Conservation (phyloP, 2,888 invertebrate genomes). For the Micropterix aruncella region DNA sequence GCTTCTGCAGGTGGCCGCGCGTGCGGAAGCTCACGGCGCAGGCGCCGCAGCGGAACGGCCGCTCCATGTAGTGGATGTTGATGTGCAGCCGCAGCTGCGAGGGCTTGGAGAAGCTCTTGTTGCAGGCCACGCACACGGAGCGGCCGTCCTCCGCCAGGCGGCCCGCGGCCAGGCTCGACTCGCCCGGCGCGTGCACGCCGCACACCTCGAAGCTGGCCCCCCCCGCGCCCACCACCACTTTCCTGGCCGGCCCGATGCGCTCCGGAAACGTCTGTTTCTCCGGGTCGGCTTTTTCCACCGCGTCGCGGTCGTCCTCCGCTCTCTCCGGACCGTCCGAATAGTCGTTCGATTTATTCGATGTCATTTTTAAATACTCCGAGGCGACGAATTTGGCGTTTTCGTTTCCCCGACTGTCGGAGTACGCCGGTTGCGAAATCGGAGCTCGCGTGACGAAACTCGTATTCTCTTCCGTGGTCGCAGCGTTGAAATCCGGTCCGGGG, state of each 20-base stretch:
- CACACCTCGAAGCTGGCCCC: constrained; percentile 44
- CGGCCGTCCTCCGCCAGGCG: constrained; percentile 58
- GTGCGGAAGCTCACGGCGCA: constrained; percentile 86
- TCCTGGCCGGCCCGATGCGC: constrained; percentile 36
- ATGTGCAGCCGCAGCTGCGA: constrained; percentile 83
- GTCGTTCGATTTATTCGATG: constrained; percentile 26
- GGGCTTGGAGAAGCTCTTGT: constrained; percentile 83
- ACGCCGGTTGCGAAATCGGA: not conserved
- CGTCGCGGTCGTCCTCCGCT: constrained; percentile 23
- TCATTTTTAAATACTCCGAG: constrained; percentile 49
- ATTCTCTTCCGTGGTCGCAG: not conserved
- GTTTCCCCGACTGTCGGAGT: constrained; percentile 6
- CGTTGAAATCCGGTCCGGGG: not conserved
- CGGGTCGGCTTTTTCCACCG: constrained; percentile 20
- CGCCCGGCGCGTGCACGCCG: constrained; percentile 30
- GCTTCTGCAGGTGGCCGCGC: constrained; percentile 85
- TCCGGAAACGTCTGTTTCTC: constrained; percentile 27
- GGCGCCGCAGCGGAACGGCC: constrained; percentile 81
- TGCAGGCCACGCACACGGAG: constrained; percentile 73
- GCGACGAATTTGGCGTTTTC: constrained; percentile 50
- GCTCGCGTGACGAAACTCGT: not conserved
- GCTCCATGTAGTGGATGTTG: constrained; percentile 91
- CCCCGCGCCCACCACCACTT: constrained; percentile 49
- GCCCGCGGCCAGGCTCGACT: constrained; percentile 31
- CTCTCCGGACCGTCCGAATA: constrained; percentile 16